Percentiles rank a stretch among this genome's conserved stretches.
phyloP scores from a whole-genome alignment of 1,140 invertebrate species.

The Brachionus sp. region DNA sequence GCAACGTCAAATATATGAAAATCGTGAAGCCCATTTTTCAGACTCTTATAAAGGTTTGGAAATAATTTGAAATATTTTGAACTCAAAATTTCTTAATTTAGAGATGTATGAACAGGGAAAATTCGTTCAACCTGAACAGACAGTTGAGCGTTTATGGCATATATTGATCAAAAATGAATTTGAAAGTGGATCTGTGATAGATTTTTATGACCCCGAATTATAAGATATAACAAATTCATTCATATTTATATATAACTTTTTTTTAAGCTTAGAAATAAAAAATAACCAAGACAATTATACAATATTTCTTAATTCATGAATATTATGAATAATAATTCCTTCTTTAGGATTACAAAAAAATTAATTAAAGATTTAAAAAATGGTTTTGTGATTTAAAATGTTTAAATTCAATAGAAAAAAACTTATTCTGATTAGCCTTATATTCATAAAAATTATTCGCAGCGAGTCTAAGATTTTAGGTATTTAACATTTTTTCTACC shows the following conservation, averaged over 20 bases:
- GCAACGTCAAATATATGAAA: constrained; percentile 60
- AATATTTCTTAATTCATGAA: not conserved
- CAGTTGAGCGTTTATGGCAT: not conserved
- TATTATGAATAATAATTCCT: not conserved
- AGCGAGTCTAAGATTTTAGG: not conserved
- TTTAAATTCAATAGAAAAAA: not conserved
- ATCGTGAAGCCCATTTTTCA: not conserved
- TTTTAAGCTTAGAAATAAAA: not conserved
- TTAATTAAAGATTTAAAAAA: not conserved
- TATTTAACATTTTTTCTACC: not conserved
- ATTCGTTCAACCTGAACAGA: constrained; percentile 13
- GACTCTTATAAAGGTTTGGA: not conserved
- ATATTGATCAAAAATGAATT: constrained; percentile 18
- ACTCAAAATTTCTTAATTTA: not conserved
- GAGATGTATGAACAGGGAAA: constrained; percentile 30
- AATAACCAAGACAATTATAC: not conserved
- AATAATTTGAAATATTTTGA: not conserved
- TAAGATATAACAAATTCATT: not conserved
- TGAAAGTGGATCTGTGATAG: not conserved
- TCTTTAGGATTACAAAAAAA: not conserved
- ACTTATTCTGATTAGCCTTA: not conserved
- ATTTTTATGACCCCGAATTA: constrained; percentile 23
- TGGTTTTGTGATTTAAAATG: not conserved
- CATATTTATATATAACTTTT: not conserved
- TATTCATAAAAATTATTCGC: not conserved